Conservation (phyloP, 2,113 vertebrate species). For the Nesoenas mayeri region DNA sequence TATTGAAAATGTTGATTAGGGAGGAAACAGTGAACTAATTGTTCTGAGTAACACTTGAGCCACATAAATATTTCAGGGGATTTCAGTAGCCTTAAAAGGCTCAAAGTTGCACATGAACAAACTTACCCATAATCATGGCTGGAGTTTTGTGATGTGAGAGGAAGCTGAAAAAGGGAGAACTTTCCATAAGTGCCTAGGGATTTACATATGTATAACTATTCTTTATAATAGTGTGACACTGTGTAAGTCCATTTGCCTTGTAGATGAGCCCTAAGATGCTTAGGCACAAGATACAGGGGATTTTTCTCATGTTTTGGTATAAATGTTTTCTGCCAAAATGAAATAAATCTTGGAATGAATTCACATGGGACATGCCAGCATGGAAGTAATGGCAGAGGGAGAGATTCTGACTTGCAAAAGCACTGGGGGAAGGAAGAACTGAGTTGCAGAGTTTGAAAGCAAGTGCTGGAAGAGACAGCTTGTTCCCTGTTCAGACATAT, state of each 20-base stretch:
- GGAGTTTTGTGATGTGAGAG: neutral
- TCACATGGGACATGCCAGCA: neutral
- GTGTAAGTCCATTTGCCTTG: neutral
- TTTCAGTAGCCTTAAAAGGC: constrained; percentile 34
- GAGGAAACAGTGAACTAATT: constrained; percentile 24
- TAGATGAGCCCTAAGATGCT: neutral
- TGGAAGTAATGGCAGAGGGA: neutral
- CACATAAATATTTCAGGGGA: constrained; percentile 42
- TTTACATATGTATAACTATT: constrained; percentile 1
- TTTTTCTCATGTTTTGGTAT: neutral
- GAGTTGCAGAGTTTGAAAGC: rapidly evolving
- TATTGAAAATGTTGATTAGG: constrained; percentile 10
- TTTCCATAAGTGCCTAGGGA: neutral
- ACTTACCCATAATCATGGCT: neutral
- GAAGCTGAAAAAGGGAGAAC: neutral
- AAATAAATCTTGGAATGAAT: neutral
- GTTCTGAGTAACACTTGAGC: constrained; percentile 20
- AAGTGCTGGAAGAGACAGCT: neutral
- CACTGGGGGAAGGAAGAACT: neutral
- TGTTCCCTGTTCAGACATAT: neutral
- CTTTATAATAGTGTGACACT: neutral
- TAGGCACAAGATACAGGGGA: neutral
- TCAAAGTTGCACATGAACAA: constrained; percentile 9
- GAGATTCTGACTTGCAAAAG: neutral
- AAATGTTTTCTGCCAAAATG: constrained; percentile 8